Evolutionary conservation across 1,140 invertebrate genomes (phyloP).

Genomic region (Nymphalis io): DNA sequence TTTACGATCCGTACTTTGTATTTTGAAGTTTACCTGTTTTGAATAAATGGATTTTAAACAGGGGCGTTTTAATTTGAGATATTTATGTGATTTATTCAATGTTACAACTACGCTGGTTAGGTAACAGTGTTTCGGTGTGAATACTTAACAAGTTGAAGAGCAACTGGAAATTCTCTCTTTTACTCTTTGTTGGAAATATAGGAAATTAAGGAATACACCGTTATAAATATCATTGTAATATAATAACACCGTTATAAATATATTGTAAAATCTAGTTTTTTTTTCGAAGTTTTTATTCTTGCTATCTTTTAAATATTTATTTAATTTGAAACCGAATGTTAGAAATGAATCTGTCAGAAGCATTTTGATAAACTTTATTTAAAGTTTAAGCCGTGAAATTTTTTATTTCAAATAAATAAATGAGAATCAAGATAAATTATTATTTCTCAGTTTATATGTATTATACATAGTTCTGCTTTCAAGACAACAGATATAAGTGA

Average conservation of each 20-base stretch:
- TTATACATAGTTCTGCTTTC: too few species aligned
- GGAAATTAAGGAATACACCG: too few species aligned
- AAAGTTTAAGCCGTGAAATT: constrained; percentile 8
- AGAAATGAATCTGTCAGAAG: constrained; percentile 6
- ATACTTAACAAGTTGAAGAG: too few species aligned
- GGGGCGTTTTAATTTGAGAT: constrained; percentile 18
- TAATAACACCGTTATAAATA: too few species aligned
- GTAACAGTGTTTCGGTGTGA: neutral
- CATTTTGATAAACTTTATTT: neutral
- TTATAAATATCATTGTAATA: too few species aligned
- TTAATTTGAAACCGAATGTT: too few species aligned
- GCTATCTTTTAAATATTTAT: too few species aligned
- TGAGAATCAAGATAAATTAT: neutral
- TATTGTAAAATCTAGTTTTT: neutral
- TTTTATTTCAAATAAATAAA: neutral
- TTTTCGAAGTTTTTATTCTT: too few species aligned
- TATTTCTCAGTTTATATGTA: too few species aligned
- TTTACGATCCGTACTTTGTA: constrained; percentile 41
- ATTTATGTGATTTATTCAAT: neutral
- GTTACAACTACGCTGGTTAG: neutral
- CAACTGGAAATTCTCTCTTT: too few species aligned
- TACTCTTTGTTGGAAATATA: too few species aligned
- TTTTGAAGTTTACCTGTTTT: constrained; percentile 39
- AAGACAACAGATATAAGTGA: too few species aligned
- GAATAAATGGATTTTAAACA: constrained; percentile 26